These are phyloP conservation scores for Chloroceryle inda DNA, from an alignment of 2,797 vertebrate genomes.

Conservation along the genomic window DNA sequence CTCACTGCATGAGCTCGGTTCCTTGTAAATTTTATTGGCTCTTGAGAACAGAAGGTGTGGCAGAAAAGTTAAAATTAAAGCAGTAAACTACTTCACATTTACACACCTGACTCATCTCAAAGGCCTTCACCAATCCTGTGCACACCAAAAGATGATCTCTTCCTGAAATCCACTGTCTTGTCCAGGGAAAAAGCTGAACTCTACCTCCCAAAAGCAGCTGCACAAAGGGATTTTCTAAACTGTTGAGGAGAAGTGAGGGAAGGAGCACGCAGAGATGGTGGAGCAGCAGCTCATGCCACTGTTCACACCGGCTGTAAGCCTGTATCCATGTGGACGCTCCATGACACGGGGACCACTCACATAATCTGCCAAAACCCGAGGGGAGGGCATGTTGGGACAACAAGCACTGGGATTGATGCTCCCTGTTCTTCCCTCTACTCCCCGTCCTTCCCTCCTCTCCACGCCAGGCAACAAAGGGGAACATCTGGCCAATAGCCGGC, in stretches of 20 bases:
- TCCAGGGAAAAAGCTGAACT: background rate
- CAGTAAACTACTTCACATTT: background rate
- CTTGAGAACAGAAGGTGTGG: background rate
- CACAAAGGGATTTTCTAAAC: background rate
- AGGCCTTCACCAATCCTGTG: background rate
- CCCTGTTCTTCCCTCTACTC: background rate
- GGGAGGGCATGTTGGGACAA: background rate
- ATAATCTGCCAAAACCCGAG: background rate
- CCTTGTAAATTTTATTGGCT: background rate
- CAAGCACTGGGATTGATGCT: fast-evolving
- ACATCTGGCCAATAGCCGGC: slow-evolving; percentile 58
- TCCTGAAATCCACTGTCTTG: background rate
- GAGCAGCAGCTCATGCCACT: background rate
- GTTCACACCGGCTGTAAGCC: background rate
- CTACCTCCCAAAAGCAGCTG: background rate
- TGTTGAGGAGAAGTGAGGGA: background rate
- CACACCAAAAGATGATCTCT: fast-evolving
- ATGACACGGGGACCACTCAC: fast-evolving
- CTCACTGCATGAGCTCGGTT: background rate
- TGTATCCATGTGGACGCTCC: background rate
- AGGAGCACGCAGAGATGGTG: fast-evolving
- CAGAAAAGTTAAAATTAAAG: background rate
- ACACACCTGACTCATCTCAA: background rate
- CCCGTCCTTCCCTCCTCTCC: background rate
- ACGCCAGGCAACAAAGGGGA: slow-evolving; percentile 25